Conservation (phyloP, 2,888 invertebrate genomes). For the Colostygia pectinataria region DNA sequence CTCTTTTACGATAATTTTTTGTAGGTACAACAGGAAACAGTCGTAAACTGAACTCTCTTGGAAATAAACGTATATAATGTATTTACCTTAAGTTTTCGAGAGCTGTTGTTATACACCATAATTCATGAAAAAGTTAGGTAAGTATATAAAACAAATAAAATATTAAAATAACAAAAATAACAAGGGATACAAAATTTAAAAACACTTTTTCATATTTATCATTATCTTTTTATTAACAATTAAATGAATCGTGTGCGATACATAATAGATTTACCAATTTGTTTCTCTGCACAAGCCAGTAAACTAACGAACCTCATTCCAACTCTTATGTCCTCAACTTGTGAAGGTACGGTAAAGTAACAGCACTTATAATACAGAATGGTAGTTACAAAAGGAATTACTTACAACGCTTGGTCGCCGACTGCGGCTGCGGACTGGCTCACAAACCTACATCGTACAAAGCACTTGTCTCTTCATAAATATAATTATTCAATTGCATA, state of each 20-base stretch:
- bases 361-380: conserved; percentile 48
- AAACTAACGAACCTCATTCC: conserved; percentile 53
- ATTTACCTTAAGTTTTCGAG: too few relatives aligned
- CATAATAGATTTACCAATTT: conserved; percentile 74
- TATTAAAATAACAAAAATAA: too few relatives aligned
- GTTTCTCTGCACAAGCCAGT: conserved; percentile 67
- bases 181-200: conserved; percentile 42
- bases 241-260: conserved; percentile 80
- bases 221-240: conserved; percentile 82
- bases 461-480: conserved; percentile 67
- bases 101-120: too few relatives aligned
- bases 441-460: conserved; percentile 60
- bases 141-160: background rate
- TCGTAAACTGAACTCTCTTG: background rate
- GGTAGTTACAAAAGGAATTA: conserved; percentile 59
- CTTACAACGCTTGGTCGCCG: conserved; percentile 44
- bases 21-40: too few relatives aligned
- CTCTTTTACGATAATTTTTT: too few relatives aligned
- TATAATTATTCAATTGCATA: conserved; percentile 63
- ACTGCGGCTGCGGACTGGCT: conserved; percentile 16
- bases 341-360: conserved; percentile 50
- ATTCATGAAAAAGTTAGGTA: too few relatives aligned
- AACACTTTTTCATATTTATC: conserved; percentile 54
- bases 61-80: too few relatives aligned
- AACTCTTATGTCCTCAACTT: conserved; percentile 38